phyloP scores from a whole-genome alignment of 2,113 vertebrate genomes.

The Bubalus kerabau region DNA sequence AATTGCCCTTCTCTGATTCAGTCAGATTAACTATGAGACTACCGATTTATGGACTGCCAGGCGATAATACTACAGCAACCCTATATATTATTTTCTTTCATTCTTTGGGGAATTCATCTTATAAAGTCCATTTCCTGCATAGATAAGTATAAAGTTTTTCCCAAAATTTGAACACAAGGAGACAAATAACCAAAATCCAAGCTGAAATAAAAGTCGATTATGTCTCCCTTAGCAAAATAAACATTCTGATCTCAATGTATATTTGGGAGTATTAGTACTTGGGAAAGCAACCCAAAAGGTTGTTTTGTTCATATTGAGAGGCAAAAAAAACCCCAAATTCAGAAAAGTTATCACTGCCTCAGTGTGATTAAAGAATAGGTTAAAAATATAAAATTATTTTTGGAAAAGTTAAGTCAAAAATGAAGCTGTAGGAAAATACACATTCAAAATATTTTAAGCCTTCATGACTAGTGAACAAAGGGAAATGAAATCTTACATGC shows the following conservation, averaged over 20 bases:
- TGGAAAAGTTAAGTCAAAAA: slow-evolving; percentile 19
- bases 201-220: slow-evolving; percentile 48
- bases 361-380: not conserved
- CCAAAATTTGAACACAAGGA: not conserved
- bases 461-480: slow-evolving; percentile 17
- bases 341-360: slow-evolving; percentile 41
- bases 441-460: not conserved
- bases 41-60: not conserved
- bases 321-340: not conserved
- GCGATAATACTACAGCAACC: not conserved
- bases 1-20: not conserved
- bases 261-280: not conserved
- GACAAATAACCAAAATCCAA: slow-evolving; percentile 2
- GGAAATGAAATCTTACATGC: slow-evolving; percentile 84
- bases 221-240: slow-evolving; percentile 47
- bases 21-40: not conserved
- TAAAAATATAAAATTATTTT: not conserved
- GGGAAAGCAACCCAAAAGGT: not conserved
- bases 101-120: not conserved
- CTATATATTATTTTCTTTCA: not conserved
- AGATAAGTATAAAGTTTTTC: slow-evolving; percentile 35
- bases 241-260: not conserved
- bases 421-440: not conserved
- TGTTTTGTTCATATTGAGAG: not conserved
- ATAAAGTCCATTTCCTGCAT: not conserved